Percentiles rank a stretch among this genome's conserved stretches.
Evolutionary conservation across 2,797 vertebrate species (phyloP).

Genomic region (Salmo trutta): DNA sequence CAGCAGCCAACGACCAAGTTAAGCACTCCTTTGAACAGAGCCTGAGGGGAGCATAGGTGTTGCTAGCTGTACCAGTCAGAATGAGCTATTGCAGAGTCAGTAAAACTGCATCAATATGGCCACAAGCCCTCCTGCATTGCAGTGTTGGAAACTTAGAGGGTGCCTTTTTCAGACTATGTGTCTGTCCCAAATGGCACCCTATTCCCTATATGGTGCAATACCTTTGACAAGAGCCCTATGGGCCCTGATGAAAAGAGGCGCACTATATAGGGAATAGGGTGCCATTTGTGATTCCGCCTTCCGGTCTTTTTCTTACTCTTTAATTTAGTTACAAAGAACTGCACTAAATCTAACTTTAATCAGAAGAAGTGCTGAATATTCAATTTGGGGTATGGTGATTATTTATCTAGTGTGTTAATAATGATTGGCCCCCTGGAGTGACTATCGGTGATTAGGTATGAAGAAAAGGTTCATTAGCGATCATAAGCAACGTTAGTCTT

Average conservation of each 20-base stretch:
- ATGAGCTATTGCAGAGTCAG: slow-evolving; percentile 38
- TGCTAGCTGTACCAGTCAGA: background rate
- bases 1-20: background rate
- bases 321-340: slow-evolving; percentile 38
- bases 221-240: background rate
- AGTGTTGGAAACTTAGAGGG: background rate
- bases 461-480: slow-evolving; percentile 71
- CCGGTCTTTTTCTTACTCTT: slow-evolving; percentile 25
- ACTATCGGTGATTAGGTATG: slow-evolving; percentile 61
- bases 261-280: background rate
- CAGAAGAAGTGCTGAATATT: slow-evolving; percentile 60
- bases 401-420: slow-evolving; percentile 48
- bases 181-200: background rate
- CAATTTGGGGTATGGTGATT: slow-evolving; percentile 42
- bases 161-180: slow-evolving; percentile 17
- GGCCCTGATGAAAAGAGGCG: background rate
- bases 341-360: slow-evolving; percentile 33
- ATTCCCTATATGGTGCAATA: background rate
- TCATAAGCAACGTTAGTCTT: slow-evolving; percentile 52
- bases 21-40: background rate
- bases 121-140: slow-evolving; percentile 16
- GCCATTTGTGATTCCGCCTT: background rate
- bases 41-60: background rate
- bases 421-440: slow-evolving; percentile 64
- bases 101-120: slow-evolving; percentile 26